Base-by-base conservation (phyloP, 2,113 vertebrate species). In the Puffinus mauretanicus region DNA sequence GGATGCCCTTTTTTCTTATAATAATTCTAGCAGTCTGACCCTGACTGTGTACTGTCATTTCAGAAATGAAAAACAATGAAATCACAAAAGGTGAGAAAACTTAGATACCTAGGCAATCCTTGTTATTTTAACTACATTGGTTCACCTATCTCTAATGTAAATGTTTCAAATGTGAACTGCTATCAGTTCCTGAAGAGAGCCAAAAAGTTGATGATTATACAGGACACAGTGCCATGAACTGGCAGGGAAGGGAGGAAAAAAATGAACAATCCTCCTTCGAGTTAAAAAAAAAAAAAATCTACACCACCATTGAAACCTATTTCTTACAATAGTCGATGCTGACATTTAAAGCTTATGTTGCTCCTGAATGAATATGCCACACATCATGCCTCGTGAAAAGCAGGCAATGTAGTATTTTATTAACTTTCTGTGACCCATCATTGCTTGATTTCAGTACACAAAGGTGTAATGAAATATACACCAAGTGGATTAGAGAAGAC, bases 181-280 rank as follows among this genome's bases (percentile, higher is more conserved):
- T 61, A 26, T 36, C 44, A 25, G 6, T 42, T 83, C 14, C 58
- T 83, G 46, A 66, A 34, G 8, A 73, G 13, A 80, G 2, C 2
- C 7, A 32, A 49, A 79, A 57, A 58, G 11, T 10, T 66, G 17
- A 44, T 70, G 5, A 76, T n/a, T 70, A 29, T 58, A 42, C 47
- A 88, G 49, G 15, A 73, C 88, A 54, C 6, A n/a, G 25, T 54
- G 32, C 9, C 9, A n/a, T 42, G 44, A 94, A 55, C 40, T n/a
- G 21, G 0, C 24, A 54, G 9, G 12, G 17, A 83, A 61, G 27
- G 11, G 11, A 64, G 8, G 2, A 5, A 61, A 77, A 92, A 4
- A 4, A 0, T 0, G 0, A 54, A 29, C 7, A 54, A 26, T 9
- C 36, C 3, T 60, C 4, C 8, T 62, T 6, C 61, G 7, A 34